Percentiles rank a stretch among this genome's conserved stretches.
Evolutionary conservation across 2,113 vertebrate genomes (phyloP).

Genomic region (Melanerpes formicivorus): DNA sequence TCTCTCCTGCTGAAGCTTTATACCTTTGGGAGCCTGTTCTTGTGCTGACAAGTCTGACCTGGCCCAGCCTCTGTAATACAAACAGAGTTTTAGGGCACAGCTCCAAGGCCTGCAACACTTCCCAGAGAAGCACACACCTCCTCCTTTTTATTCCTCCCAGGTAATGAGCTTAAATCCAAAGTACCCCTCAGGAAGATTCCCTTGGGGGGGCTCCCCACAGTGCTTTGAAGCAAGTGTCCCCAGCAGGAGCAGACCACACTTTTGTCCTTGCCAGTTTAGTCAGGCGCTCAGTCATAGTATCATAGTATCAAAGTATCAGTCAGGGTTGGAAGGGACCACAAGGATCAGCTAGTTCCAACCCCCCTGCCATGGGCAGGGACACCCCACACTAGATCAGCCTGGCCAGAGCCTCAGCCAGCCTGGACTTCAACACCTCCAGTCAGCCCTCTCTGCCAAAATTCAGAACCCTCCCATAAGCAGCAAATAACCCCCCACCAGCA

Average conservation of each 20-base stretch:
- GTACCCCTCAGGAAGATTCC: background rate
- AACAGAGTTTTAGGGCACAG: background rate
- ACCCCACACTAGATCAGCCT: no score
- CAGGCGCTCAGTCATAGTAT: background rate
- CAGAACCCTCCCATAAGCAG: background rate
- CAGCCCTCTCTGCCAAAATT: background rate
- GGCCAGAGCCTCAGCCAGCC: no score
- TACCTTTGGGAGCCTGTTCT: background rate
- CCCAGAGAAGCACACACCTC: background rate
- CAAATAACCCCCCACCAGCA: background rate
- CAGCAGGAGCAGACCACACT: background rate
- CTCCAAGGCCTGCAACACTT: background rate
- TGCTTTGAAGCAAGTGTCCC: background rate
- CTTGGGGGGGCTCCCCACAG: background rate
- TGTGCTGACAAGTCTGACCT: constrained; percentile 2
- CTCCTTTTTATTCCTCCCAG: background rate
- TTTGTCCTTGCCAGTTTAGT: background rate
- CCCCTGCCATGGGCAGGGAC: no score
- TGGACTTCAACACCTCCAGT: background rate
- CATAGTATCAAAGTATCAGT: no score
- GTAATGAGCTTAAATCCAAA: background rate
- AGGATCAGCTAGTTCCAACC: no score
- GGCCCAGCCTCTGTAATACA: background rate
- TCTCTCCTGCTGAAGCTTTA: background rate
- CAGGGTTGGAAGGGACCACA: no score